Evolutionary conservation across 2,113 vertebrate species (phyloP).

Genomic region (Accipiter virgatus): DNA sequence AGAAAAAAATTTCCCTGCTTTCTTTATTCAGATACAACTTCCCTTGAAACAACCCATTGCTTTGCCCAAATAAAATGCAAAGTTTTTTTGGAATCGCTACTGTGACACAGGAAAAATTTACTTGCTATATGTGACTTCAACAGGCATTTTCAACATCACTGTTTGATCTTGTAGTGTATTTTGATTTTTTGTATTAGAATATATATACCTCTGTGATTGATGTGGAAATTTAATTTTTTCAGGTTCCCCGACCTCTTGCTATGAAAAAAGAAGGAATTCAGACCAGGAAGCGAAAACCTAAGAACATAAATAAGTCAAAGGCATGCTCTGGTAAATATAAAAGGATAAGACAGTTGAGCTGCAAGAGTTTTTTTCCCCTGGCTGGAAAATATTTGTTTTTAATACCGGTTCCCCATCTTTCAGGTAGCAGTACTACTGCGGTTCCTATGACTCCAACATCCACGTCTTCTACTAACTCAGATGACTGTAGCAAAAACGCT

Average conservation of each 20-base stretch:
- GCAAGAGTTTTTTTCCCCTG: not conserved
- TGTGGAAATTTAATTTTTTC: slow-evolving; percentile 29
- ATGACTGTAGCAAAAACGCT: slow-evolving; percentile 92
- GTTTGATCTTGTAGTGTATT: not conserved
- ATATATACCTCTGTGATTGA: not conserved
- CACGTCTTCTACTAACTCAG: slow-evolving; percentile 93
- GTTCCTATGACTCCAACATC: slow-evolving; percentile 97
- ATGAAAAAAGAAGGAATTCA: slow-evolving; percentile 99
- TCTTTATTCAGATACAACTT: not conserved
- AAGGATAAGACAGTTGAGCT: not conserved
- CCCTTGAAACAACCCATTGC: not conserved
- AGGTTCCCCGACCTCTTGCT: slow-evolving; percentile 96
- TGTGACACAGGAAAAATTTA: not conserved
- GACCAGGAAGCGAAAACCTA: slow-evolving; percentile 98
- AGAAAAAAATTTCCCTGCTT: not conserved
- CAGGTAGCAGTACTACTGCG: slow-evolving; percentile 88
- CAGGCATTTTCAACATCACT: not conserved
- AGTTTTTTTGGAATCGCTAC: not conserved
- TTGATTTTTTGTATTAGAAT: not conserved
- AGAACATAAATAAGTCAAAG: slow-evolving; percentile 94
- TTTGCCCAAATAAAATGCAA: not conserved
- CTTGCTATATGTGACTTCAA: not conserved
- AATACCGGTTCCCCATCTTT: slow-evolving; percentile 8
- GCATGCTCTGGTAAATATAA: slow-evolving; percentile 87
- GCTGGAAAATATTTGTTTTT: not conserved